Evolutionary conservation across 2,888 invertebrate species (phyloP).

Genomic region (Melinaea menophilus): DNA sequence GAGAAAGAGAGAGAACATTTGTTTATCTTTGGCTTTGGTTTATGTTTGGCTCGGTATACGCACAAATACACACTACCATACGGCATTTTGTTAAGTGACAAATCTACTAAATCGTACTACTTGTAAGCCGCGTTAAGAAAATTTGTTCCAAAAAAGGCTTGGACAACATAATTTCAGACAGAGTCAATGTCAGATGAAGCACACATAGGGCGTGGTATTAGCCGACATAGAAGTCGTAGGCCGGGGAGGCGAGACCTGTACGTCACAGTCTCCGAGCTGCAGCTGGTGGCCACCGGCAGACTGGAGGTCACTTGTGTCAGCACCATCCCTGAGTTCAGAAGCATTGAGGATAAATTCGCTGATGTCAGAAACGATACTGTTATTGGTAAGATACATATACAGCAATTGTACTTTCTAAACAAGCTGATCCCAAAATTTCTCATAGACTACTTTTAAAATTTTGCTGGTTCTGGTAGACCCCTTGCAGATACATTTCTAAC

Average conservation of each 20-base stretch:
- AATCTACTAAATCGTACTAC: too few relatives aligned
- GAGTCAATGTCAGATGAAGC: slow-evolving; percentile 40
- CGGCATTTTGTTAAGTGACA: too few relatives aligned
- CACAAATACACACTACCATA: too few relatives aligned
- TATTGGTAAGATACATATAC: slow-evolving; percentile 69
- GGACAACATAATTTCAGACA: slow-evolving; percentile 28
- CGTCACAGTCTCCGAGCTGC: slow-evolving; percentile 84
- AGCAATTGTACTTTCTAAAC: neutral
- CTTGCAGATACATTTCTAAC: too few relatives aligned
- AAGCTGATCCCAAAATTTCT: neutral
- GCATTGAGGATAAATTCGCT: slow-evolving; percentile 84
- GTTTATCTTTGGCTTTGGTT: too few relatives aligned
- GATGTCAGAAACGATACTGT: slow-evolving; percentile 84
- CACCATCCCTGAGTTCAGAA: slow-evolving; percentile 87
- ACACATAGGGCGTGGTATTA: slow-evolving; percentile 50
- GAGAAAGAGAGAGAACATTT: too few relatives aligned
- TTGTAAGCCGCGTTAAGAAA: too few relatives aligned
- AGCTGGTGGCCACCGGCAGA: slow-evolving; percentile 82
- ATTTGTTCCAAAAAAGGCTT: neutral
- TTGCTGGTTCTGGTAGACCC: too few relatives aligned
- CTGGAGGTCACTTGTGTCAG: slow-evolving; percentile 86
- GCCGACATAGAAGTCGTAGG: slow-evolving; percentile 60
- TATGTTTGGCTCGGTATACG: too few relatives aligned
- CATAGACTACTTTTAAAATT: too few relatives aligned
- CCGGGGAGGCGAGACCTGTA: slow-evolving; percentile 80